Evolutionary conservation across 2,888 invertebrate species (phyloP).

Genomic region (Orthosia incerta): DNA sequence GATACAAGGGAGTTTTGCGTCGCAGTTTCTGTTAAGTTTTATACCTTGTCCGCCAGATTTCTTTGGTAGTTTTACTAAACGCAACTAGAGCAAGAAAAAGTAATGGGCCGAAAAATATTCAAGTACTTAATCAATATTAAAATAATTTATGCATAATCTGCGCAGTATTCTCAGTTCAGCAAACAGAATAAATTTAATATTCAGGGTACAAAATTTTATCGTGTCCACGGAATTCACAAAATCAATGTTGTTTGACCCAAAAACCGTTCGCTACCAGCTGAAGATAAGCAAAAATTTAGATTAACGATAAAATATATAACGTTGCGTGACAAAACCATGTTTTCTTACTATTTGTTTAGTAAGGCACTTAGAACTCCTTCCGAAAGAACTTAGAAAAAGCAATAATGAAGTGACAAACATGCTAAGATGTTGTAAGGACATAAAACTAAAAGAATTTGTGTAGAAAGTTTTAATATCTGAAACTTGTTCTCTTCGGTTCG

Average conservation of each 20-base stretch:
- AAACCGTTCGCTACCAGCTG: conserved; percentile 44
- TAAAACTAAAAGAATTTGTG: conserved; percentile 25
- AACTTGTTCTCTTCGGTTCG: conserved; percentile 57
- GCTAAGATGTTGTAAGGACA: conserved; percentile 34
- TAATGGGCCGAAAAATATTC: neutral
- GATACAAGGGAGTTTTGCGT: too few species aligned
- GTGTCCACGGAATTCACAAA: conserved; percentile 38
- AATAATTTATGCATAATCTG: conserved; percentile 13
- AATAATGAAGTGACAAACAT: conserved; percentile 41
- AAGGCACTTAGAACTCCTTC: conserved; percentile 35
- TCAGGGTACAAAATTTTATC: conserved; percentile 20
- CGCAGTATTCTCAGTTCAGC: conserved; percentile 14
- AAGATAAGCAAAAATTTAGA: conserved; percentile 61
- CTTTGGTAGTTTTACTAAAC: too few species aligned
- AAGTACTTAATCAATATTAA: neutral
- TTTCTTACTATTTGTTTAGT: conserved; percentile 54
- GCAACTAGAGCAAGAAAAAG: neutral
- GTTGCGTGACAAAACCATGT: conserved; percentile 60
- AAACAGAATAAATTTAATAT: conserved; percentile 20
- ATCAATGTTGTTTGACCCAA: conserved; percentile 63
- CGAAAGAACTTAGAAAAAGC: conserved; percentile 29
- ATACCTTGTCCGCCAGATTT: too few species aligned
- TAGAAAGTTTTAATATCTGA: conserved; percentile 55
- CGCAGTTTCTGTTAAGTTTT: too few species aligned
- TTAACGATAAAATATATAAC: conserved; percentile 54